These are phyloP conservation scores for Galagoides demidoff DNA, from an alignment of 2,797 vertebrate genomes.

Conservation along the genomic window DNA sequence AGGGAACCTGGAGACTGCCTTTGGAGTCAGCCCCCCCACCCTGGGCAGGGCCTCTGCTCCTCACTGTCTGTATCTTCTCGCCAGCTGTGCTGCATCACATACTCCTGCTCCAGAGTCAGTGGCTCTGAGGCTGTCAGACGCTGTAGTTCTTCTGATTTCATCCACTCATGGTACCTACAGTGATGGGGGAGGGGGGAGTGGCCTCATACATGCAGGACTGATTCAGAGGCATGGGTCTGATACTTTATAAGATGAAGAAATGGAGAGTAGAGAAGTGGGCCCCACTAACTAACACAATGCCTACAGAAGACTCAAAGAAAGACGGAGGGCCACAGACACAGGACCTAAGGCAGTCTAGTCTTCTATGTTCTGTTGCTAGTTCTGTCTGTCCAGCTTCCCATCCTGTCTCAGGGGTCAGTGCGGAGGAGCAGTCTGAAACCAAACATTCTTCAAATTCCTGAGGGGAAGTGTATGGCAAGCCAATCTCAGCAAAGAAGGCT, in stretches of 20 bases:
- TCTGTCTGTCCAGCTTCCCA: not conserved
- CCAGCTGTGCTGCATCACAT: conserved; percentile 96
- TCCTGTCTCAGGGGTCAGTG: not conserved
- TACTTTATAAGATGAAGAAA: not conserved
- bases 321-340: not conserved
- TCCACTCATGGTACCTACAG: conserved; percentile 95
- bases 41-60: not conserved
- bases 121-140: conserved; percentile 95
- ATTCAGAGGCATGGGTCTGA: not conserved
- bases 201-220: not conserved
- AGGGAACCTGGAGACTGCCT: not conserved
- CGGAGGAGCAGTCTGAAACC: not conserved
- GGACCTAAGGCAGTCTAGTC: not conserved
- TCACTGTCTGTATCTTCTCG: conserved; percentile 94
- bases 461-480: not conserved
- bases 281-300: not conserved
- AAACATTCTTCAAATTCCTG: conserved; percentile 50
- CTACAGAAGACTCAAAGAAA: not conserved
- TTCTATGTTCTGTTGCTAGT: not conserved
- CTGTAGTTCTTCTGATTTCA: conserved; percentile 95
- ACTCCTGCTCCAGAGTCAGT: conserved; percentile 95
- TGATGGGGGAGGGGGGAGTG: not conserved
- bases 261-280: not conserved
- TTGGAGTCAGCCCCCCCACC: not conserved
- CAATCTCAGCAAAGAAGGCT: not conserved